Conservation (phyloP, 2,797 vertebrate species). For the Lateolabrax maculatus region DNA sequence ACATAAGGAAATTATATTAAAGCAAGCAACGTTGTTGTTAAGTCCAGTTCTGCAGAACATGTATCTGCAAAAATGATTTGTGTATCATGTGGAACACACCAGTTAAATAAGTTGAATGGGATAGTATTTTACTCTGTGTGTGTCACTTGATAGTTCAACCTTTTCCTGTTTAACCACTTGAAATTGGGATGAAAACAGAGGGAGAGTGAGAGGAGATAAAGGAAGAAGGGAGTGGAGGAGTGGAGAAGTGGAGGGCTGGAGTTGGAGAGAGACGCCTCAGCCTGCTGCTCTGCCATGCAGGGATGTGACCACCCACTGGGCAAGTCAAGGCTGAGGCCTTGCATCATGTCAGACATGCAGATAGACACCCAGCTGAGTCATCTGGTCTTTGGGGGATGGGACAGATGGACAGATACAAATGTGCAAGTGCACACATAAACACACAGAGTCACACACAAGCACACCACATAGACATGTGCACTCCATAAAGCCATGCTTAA, state of each 20-base stretch:
- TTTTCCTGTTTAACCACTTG: constrained; percentile 42
- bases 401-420: constrained; percentile 65
- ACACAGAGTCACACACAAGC: background rate
- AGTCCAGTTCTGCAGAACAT: background rate
- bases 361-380: constrained; percentile 68
- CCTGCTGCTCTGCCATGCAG: constrained; percentile 65
- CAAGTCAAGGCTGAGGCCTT: constrained; percentile 67
- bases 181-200: constrained; percentile 47
- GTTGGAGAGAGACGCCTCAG: constrained; percentile 38
- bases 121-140: constrained; percentile 36
- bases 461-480: background rate
- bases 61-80: constrained; percentile 20
- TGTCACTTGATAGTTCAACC: constrained; percentile 31
- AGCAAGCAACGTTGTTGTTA: background rate
- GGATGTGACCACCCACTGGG: constrained; percentile 62
- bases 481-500: constrained; percentile 15
- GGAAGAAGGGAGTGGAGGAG: constrained; percentile 20
- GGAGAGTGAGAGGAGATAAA: constrained; percentile 32
- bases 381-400: constrained; percentile 59
- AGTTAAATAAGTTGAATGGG: constrained; percentile 7
- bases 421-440: constrained; percentile 37
- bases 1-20: constrained; percentile 9
- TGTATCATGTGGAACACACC: background rate
- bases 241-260: constrained; percentile 21
- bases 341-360: constrained; percentile 67